These are phyloP conservation scores for Magallana ariakensis DNA, from an alignment of 1,140 invertebrate species.

Conservation along the genomic window DNA sequence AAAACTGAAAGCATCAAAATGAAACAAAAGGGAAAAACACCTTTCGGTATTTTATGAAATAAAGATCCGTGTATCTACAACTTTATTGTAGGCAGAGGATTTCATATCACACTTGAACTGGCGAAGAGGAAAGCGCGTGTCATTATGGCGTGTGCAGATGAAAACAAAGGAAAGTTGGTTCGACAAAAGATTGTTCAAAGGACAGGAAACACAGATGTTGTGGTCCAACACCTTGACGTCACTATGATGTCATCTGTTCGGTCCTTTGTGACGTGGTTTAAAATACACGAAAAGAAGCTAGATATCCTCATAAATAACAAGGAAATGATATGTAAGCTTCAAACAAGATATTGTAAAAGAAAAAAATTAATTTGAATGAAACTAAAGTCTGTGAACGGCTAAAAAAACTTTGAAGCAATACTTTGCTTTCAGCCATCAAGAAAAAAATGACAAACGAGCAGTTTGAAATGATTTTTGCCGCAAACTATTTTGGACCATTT, in stretches of 20 bases:
- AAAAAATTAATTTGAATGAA: not conserved
- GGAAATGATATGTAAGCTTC: conserved; percentile 60
- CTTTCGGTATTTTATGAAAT: not conserved
- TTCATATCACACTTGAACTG: conserved; percentile 71
- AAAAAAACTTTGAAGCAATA: not conserved
- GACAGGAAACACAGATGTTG: conserved; percentile 78
- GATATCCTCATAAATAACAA: conserved; percentile 83
- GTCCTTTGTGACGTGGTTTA: conserved; percentile 80
- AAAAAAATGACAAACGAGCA: conserved; percentile 84
- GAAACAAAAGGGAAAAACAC: no score
- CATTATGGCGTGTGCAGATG: conserved; percentile 82
- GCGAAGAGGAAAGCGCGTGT: conserved; percentile 80
- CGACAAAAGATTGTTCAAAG: conserved; percentile 82
- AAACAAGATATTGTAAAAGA: not conserved
- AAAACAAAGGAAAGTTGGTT: conserved; percentile 82
- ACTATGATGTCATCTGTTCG: conserved; percentile 75
- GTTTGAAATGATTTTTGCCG: conserved; percentile 91
- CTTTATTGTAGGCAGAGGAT: conserved; percentile 75
- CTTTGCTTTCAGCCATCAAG: not conserved
- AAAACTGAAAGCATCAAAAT: no score
- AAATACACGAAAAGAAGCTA: conserved; percentile 84
- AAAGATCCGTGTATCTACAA: no score
- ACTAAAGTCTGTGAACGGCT: not conserved
- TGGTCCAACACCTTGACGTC: conserved; percentile 83
- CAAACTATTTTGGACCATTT: conserved; percentile 94